Percentiles rank a stretch among this genome's conserved stretches.
phyloP scores from a whole-genome alignment of 2,888 invertebrate genomes.

The Operophtera brumata region DNA sequence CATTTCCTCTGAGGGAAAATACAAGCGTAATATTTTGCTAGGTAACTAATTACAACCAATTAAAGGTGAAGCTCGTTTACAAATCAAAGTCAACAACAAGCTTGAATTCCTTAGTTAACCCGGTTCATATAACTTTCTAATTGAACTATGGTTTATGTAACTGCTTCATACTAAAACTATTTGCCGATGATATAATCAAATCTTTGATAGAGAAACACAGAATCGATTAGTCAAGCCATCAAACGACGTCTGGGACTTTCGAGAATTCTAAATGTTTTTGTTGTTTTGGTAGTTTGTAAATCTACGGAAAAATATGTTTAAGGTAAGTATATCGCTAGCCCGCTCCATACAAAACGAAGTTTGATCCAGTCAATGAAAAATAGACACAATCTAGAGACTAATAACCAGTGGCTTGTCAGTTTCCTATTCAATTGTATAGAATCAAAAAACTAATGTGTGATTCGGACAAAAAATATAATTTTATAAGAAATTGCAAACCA shows the following conservation, averaged over 20 bases:
- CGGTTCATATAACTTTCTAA: conserved; percentile 15
- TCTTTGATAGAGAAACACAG: conserved; percentile 3
- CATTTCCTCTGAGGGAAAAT: no score
- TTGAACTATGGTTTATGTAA: conserved; percentile 13
- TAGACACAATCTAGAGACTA: no score
- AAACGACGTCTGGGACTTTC: conserved; percentile 5
- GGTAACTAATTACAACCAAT: background rate
- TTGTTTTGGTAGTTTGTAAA: background rate
- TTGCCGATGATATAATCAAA: conserved; percentile 13
- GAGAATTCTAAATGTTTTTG: background rate
- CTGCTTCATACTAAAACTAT: conserved; percentile 1
- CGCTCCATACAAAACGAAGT: no score
- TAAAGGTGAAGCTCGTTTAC: background rate
- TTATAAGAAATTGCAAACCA: no score
- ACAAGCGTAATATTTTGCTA: background rate
- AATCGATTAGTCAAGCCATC: conserved; percentile 18
- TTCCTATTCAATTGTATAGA: no score
- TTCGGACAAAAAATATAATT: no score
- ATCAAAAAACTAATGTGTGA: no score
- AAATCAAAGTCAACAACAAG: background rate
- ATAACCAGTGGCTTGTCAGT: no score
- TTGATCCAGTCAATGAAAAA: no score
- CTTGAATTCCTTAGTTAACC: background rate
- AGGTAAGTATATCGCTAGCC: no score
- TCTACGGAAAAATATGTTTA: no score